Conservation (phyloP, 2,113 vertebrate genomes). For the Sarotherodon lohbergeri region DNA sequence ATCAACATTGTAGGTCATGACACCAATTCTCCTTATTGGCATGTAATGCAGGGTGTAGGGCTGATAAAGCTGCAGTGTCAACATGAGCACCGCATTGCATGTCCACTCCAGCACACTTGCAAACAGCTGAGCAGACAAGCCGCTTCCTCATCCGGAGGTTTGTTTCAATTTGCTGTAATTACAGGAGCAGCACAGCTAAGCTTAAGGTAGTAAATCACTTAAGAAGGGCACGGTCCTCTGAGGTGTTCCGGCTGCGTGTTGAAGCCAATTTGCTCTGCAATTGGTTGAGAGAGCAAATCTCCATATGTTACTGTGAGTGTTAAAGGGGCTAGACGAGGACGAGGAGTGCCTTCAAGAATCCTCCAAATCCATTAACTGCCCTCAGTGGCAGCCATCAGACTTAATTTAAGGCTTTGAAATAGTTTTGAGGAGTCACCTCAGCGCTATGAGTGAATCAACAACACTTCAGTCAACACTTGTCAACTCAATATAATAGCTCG, state of each 20-base stretch:
- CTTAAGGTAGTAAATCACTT: slow-evolving; percentile 60
- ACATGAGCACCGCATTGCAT: background rate
- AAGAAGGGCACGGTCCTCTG: slow-evolving; percentile 43
- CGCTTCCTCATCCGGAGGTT: background rate
- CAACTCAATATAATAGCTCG: background rate
- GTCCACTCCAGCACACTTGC: background rate
- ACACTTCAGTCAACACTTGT: slow-evolving; percentile 33
- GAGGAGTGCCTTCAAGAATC: background rate
- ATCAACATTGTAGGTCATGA: background rate
- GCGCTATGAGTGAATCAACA: background rate
- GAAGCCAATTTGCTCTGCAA: slow-evolving; percentile 40
- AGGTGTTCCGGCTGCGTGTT: slow-evolving; percentile 36
- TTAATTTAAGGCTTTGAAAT: slow-evolving; percentile 18
- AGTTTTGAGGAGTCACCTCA: background rate
- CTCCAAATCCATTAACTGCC: slow-evolving; percentile 25
- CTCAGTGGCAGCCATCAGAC: slow-evolving; percentile 11
- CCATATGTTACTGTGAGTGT: slow-evolving; percentile 53
- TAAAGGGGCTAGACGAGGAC: background rate
- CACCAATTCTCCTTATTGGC: background rate
- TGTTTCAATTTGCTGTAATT: slow-evolving; percentile 60
- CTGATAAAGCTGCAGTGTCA: background rate
- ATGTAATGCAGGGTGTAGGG: background rate
- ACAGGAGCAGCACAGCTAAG: slow-evolving; percentile 22
- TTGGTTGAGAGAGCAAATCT: slow-evolving; percentile 49
- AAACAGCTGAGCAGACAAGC: background rate